phyloP scores from a whole-genome alignment of 2,113 vertebrate genomes.

The Zosterops lateralis region DNA sequence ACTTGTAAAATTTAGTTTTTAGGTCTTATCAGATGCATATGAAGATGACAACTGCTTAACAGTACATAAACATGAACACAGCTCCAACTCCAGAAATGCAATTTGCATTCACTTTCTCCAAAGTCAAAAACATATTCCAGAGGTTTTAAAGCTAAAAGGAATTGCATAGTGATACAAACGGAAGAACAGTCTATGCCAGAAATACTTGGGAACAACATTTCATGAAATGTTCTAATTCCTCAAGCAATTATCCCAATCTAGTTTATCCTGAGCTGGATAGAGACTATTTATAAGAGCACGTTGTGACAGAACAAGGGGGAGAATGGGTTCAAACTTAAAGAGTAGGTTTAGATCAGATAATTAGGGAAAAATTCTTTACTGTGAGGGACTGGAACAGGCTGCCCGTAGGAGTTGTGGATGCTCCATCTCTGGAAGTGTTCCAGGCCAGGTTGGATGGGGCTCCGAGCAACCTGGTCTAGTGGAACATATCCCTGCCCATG shows the following conservation, averaged over 20 bases:
- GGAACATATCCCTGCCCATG: background rate
- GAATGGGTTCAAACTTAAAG: background rate
- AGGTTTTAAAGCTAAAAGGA: background rate
- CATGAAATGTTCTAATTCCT: background rate
- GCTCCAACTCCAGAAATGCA: background rate
- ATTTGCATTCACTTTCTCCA: background rate
- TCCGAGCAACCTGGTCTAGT: background rate
- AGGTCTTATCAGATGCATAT: background rate
- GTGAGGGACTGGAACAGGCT: background rate
- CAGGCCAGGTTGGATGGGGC: background rate
- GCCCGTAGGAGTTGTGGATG: fast-evolving
- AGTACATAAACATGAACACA: background rate
- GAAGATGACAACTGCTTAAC: background rate
- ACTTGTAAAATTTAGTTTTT: background rate
- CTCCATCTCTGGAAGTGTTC: background rate
- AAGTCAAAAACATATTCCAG: background rate
- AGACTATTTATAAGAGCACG: background rate
- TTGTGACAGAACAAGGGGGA: background rate
- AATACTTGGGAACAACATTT: background rate
- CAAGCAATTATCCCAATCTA: background rate
- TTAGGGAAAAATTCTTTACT: background rate
- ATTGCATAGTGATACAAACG: background rate
- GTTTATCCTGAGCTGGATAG: background rate
- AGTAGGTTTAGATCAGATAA: background rate
- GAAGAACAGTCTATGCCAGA: background rate